phyloP scores from a whole-genome alignment of 2,888 invertebrate species.

The Gortyna flavago region DNA sequence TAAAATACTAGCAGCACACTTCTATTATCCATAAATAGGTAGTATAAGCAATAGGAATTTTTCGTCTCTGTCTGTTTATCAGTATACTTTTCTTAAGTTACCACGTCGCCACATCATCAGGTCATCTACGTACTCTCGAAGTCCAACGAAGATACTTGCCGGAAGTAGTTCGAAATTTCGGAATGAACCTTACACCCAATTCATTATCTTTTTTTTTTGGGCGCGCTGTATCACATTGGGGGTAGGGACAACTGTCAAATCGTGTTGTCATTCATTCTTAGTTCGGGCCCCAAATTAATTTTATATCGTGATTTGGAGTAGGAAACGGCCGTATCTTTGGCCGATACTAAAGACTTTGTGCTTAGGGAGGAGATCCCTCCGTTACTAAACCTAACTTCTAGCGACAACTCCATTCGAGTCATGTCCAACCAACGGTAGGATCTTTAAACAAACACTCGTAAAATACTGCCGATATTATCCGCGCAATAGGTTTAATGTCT shows the following conservation, averaged over 20 bases:
- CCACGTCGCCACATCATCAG: too few relatives aligned
- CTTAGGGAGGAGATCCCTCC: not conserved
- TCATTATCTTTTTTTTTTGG: too few relatives aligned
- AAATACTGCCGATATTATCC: constrained; percentile 81
- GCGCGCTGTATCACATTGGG: too few relatives aligned
- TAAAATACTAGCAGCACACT: too few relatives aligned
- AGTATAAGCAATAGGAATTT: not conserved
- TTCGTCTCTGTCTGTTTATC: not conserved
- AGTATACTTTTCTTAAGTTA: too few relatives aligned
- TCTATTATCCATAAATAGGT: not conserved
- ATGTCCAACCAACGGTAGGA: constrained; percentile 65
- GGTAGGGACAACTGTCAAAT: not conserved
- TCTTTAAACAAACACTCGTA: constrained; percentile 77
- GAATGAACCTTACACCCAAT: not conserved
- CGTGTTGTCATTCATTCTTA: not conserved
- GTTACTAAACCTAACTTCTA: not conserved
- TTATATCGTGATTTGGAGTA: not conserved
- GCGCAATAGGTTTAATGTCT: constrained; percentile 84
- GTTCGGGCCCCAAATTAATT: not conserved
- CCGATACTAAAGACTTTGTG: not conserved
- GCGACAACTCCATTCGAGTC: constrained; percentile 46
- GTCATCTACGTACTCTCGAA: too few relatives aligned
- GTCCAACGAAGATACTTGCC: not conserved
- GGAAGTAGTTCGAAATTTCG: not conserved
- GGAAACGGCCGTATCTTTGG: not conserved